Base-by-base conservation (phyloP, 2,888 invertebrate species). In the Melieria picta region DNA sequence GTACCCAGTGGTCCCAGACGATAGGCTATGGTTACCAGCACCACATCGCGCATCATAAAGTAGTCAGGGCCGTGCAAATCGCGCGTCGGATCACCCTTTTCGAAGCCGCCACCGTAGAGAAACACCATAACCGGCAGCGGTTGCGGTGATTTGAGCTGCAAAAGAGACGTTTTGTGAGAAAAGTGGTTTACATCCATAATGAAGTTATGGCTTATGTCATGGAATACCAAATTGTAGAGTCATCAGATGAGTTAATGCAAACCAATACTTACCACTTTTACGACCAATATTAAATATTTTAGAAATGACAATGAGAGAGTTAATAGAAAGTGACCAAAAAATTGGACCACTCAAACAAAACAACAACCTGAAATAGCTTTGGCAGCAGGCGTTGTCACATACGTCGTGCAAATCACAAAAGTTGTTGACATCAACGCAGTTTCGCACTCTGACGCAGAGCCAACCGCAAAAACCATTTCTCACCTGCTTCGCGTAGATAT, bases 21-120 rank as follows among this genome's bases (percentile, higher is more conserved):
- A 79, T 89, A 89, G 64, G 87, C 88, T 0, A 89, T 77, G 0
- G 87, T 84, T 0, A 88, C 86, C 3, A 89, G 74, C 3, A 89
- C 82, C 4, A 89, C 80, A 76, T 88, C 84, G 67, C 86, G 85
- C 75, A 83, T 83, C 80, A 89, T 81, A 9, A 89, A 81, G 76
- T 86, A 87, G 72, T 88, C 88, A 0, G 89, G 88, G 11, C 88
- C 85, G 69, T 84, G 83, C 0, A 79, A 62, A 16, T 82, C 82
- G 7, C 76, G 77, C 72, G 84, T 81, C 10, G 87, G 83, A 45
- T 87, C 87, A 4, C 88, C 88, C 45, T 79, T 81, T 64, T 84
- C 84, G 72, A 88, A 89, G 30, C 85, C 88, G 5, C 89, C 89
- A 5, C 89, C 89, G 78, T 87, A 87, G 55, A 89, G 85, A 79